Percentiles rank a stretch among this genome's conserved stretches.
These are phyloP conservation scores for Alligator sinensis DNA, from an alignment of 2,113 vertebrate genomes.

Conservation along the genomic window DNA sequence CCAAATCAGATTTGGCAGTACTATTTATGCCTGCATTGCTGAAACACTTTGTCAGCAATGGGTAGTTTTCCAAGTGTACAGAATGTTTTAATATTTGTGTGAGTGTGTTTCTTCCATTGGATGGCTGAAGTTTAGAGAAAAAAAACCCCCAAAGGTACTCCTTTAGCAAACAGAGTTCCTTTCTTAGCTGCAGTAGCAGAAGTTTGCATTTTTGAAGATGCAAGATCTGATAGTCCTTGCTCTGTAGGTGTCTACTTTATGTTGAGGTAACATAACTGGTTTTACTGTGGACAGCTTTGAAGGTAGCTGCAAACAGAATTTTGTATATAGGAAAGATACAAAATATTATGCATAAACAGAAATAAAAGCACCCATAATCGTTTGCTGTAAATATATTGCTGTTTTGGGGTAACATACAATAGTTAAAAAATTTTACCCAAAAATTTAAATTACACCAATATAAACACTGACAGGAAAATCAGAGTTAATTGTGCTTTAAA, in stretches of 20 bases:
- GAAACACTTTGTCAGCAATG: neutral
- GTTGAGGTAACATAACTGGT: neutral
- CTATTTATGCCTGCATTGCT: neutral
- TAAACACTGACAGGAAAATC: slow-evolving; percentile 16
- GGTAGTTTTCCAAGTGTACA: neutral
- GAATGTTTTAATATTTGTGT: neutral
- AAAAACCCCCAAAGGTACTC: neutral
- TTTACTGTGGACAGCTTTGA: neutral
- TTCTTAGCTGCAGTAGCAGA: neutral
- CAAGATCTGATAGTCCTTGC: neutral
- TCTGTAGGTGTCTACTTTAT: neutral
- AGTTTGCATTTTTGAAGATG: neutral
- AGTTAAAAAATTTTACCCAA: neutral
- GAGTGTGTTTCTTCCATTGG: neutral
- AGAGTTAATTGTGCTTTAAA: slow-evolving; percentile 49
- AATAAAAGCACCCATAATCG: neutral
- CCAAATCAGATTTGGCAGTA: neutral
- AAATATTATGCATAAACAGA: neutral
- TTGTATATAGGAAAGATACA: neutral
- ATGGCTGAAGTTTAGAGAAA: neutral
- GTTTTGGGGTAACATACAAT: neutral
- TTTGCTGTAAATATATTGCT: neutral
- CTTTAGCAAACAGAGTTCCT: neutral
- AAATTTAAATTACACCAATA: neutral
- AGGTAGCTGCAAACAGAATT: neutral